Conservation (phyloP, 2,888 invertebrate genomes). For the Parnassius apollo region DNA sequence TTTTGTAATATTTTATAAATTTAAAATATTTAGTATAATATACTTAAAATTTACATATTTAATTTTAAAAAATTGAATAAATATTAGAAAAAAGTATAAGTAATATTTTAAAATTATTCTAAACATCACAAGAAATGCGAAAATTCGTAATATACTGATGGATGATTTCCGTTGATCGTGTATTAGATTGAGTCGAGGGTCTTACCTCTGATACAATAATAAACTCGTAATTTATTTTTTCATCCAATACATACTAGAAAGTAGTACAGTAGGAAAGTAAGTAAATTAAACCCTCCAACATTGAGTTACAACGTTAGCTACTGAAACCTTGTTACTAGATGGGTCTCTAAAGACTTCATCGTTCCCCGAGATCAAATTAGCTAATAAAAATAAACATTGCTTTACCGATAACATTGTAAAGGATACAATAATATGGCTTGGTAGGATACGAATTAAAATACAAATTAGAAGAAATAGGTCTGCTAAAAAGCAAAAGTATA, state of each 20-base stretch:
- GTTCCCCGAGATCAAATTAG: constrained; percentile 23
- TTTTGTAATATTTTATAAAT: too few relatives aligned
- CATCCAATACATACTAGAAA: constrained; percentile 10
- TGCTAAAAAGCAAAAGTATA: background rate
- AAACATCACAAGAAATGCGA: too few relatives aligned
- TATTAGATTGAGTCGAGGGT: too few relatives aligned
- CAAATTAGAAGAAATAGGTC: background rate
- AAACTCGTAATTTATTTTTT: constrained; percentile 4
- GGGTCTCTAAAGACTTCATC: constrained; percentile 24
- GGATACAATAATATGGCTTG: constrained; percentile 7
- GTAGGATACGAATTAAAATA: constrained; percentile 3
- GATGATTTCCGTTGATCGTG: too few relatives aligned
- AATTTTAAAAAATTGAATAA: too few relatives aligned
- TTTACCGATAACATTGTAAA: constrained; percentile 2
- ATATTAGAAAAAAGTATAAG: too few relatives aligned
- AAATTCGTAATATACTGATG: too few relatives aligned
- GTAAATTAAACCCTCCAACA: constrained; percentile 23
- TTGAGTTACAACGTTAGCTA: constrained; percentile 20
- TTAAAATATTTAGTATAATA: too few relatives aligned
- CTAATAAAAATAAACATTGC: constrained; percentile 20
- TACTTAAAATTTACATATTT: too few relatives aligned
- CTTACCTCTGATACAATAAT: too few relatives aligned
- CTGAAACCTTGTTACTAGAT: constrained; percentile 19
- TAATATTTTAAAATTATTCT: too few relatives aligned
- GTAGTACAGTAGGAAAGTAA: constrained; percentile 8